Conservation (phyloP, 2,797 vertebrate species). For the Eidolon dupreanum region DNA sequence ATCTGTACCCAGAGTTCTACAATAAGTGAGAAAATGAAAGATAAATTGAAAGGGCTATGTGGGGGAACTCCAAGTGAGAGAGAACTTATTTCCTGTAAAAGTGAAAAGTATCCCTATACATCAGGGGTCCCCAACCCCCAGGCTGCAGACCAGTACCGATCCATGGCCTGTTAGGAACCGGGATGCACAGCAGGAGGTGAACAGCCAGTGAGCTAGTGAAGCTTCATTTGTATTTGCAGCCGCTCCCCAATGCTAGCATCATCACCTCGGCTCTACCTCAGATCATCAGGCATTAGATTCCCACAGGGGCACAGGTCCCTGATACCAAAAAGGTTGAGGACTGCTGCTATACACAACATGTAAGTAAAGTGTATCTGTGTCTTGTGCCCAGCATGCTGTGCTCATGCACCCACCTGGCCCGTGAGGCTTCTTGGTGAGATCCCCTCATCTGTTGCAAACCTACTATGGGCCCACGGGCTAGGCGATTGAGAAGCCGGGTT, state of each 20-base stretch:
- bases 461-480: not conserved
- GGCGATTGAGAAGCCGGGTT: not conserved
- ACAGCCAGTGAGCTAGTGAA: no score
- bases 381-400: not conserved
- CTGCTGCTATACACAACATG: not conserved
- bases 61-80: not conserved
- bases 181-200: no score
- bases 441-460: not conserved
- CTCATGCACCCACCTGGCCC: not conserved
- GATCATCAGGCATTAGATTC: no score
- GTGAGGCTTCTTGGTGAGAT: not conserved
- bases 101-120: not conserved
- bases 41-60: not conserved
- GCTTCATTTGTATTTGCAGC: no score
- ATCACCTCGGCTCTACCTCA: no score
- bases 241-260: no score
- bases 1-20: not conserved
- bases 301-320: no score
- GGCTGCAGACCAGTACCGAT: no score
- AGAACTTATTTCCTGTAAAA: not conserved
- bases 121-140: no score
- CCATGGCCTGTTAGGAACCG: no score
- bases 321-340: no score
- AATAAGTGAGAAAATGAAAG: not conserved
- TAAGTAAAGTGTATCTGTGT: not conserved